Percentiles rank a stretch among this genome's conserved stretches.
Evolutionary conservation across 2,113 vertebrate genomes (phyloP).

Genomic region (Erpornis zantholeuca): DNA sequence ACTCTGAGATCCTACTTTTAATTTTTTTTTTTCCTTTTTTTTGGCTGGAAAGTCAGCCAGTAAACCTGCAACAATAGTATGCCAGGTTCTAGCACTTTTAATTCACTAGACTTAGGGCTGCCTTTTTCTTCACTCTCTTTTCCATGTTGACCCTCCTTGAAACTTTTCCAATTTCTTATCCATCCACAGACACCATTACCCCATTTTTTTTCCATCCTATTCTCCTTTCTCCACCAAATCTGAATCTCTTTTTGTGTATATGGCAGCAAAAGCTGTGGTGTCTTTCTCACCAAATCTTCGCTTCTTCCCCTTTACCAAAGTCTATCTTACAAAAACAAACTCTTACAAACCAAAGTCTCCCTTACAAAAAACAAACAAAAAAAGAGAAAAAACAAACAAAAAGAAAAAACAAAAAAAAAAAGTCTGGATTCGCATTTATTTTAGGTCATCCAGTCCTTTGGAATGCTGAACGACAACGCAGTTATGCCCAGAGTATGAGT

Average conservation of each 20-base stretch:
- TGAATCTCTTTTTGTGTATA: background rate
- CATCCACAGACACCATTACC: background rate
- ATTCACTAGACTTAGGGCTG: background rate
- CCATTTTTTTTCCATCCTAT: background rate
- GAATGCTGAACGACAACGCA: constrained; percentile 13
- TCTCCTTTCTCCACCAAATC: background rate
- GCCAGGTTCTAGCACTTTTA: background rate
- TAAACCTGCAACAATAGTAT: background rate
- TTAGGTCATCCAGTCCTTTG: background rate
- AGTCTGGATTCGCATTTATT: background rate
- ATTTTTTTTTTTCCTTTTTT: background rate
- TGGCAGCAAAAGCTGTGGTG: background rate
- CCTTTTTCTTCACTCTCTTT: background rate
- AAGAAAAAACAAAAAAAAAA: background rate
- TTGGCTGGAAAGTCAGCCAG: background rate
- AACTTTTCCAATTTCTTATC: background rate
- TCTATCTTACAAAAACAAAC: background rate
- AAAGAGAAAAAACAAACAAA: background rate
- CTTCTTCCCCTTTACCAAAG: background rate
- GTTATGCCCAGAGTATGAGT: background rate
- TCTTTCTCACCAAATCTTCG: background rate
- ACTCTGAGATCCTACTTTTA: background rate
- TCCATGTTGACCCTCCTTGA: background rate
- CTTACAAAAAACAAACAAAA: background rate
- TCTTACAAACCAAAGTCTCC: too few relatives aligned